phyloP scores from a whole-genome alignment of 2,888 invertebrate genomes.

The Trissoscelio sp. region DNA sequence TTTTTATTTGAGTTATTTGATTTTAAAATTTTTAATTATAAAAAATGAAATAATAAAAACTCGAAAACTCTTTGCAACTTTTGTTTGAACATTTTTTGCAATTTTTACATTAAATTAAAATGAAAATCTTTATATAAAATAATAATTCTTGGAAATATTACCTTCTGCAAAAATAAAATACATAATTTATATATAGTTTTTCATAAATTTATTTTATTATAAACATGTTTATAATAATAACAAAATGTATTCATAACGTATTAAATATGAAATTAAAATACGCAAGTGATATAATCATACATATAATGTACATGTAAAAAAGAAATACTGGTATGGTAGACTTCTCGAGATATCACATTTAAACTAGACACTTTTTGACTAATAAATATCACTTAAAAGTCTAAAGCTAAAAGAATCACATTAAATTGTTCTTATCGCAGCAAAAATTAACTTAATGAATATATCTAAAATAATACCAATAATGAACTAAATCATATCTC shows the following conservation, averaged over 20 bases:
- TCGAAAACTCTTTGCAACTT: no score
- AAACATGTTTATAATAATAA: slow-evolving; percentile 53
- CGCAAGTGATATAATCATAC: background rate
- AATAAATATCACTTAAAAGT: slow-evolving; percentile 12
- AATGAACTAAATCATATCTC: background rate
- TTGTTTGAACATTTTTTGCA: no score
- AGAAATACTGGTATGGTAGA: slow-evolving; percentile 58
- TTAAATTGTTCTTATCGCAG: background rate
- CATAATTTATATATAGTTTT: slow-evolving; percentile 21
- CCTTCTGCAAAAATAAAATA: background rate
- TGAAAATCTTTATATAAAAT: background rate
- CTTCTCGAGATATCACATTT: slow-evolving; percentile 59
- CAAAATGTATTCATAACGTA: slow-evolving; percentile 48
- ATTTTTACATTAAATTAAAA: background rate
- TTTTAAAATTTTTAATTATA: no score
- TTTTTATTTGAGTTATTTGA: no score
- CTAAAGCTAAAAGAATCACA: slow-evolving; percentile 23
- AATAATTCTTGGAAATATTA: background rate
- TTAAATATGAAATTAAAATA: slow-evolving; percentile 28
- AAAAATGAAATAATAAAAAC: no score
- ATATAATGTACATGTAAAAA: slow-evolving; percentile 32
- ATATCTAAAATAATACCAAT: slow-evolving; percentile 1
- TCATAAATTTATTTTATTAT: slow-evolving; percentile 54
- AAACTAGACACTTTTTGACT: slow-evolving; percentile 19
- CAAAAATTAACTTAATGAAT: background rate